phyloP scores from a whole-genome alignment of 2,113 vertebrate genomes.

The Barbus barbus region DNA sequence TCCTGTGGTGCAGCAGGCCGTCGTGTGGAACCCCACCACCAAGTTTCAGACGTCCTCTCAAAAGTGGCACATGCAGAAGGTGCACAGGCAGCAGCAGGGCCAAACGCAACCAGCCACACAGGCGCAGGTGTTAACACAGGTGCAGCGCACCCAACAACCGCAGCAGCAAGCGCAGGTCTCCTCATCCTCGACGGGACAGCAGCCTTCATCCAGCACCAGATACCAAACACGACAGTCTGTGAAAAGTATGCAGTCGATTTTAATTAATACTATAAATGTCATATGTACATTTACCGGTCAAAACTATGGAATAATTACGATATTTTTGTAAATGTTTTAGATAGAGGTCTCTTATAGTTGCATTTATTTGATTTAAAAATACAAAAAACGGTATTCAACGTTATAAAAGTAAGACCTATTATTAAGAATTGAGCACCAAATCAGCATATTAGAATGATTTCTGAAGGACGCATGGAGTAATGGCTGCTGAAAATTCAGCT shows the following conservation, averaged over 20 bases:
- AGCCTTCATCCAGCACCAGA: conserved; percentile 88
- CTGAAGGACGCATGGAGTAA: neutral
- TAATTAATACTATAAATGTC: neutral
- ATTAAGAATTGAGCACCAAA: neutral
- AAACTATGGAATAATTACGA: no score
- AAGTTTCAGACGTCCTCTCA: conserved; percentile 98
- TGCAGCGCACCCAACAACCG: conserved; percentile 60
- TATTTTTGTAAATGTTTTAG: no score
- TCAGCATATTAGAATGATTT: neutral
- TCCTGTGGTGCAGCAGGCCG: conserved; percentile 88
- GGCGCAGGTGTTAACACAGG: conserved; percentile 75
- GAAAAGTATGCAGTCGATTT: conserved; percentile 81
- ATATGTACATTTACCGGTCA: neutral
- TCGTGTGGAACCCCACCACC: conserved; percentile 91
- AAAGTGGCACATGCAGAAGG: conserved; percentile 99
- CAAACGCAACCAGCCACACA: conserved; percentile 59
- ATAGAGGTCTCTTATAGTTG: no score
- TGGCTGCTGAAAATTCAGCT: neutral
- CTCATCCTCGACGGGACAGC: conserved; percentile 61
- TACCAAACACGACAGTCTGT: conserved; percentile 96
- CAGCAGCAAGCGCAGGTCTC: conserved; percentile 58
- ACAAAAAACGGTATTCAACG: no score
- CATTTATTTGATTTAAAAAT: no score
- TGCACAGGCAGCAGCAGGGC: conserved; percentile 89
- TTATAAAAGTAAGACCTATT: no score